Evolutionary conservation across 2,113 vertebrate species (phyloP).

Genomic region (Catharus fuscescens): DNA sequence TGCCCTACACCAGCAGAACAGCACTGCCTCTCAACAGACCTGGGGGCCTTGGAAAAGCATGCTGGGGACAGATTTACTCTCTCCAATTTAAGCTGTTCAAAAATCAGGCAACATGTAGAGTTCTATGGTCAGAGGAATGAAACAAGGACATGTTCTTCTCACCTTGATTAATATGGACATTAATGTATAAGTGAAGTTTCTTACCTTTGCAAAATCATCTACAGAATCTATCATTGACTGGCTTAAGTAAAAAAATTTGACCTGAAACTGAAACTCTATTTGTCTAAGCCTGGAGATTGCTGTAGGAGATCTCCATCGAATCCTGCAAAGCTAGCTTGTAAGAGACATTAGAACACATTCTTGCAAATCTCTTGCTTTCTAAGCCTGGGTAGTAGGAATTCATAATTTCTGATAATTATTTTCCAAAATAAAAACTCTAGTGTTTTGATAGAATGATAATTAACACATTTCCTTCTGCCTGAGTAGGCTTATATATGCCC

Average conservation of each 20-base stretch:
- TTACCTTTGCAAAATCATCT: not conserved
- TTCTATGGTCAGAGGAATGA: not conserved
- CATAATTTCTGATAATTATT: not conserved
- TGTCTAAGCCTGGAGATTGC: not conserved
- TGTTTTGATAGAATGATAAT: conserved; percentile 63
- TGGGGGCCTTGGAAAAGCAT: not conserved
- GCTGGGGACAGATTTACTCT: not conserved
- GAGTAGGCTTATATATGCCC: conserved; percentile 56
- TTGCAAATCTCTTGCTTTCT: not conserved
- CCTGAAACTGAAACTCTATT: not conserved
- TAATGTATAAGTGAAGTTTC: not conserved
- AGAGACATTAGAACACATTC: not conserved
- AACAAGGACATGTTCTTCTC: not conserved
- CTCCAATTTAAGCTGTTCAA: not conserved
- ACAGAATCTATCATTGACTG: not conserved
- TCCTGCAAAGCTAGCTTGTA: not conserved
- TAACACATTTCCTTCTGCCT: conserved; percentile 56
- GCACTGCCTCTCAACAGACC: not conserved
- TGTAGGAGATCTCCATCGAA: not conserved
- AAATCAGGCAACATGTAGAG: not conserved
- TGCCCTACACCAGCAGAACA: not conserved
- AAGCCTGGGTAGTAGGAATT: not conserved
- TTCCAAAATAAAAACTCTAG: not conserved
- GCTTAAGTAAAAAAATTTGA: not conserved
- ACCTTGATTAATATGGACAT: not conserved